phyloP scores from a whole-genome alignment of 2,797 vertebrate species.

The Pelobates cultripes region DNA sequence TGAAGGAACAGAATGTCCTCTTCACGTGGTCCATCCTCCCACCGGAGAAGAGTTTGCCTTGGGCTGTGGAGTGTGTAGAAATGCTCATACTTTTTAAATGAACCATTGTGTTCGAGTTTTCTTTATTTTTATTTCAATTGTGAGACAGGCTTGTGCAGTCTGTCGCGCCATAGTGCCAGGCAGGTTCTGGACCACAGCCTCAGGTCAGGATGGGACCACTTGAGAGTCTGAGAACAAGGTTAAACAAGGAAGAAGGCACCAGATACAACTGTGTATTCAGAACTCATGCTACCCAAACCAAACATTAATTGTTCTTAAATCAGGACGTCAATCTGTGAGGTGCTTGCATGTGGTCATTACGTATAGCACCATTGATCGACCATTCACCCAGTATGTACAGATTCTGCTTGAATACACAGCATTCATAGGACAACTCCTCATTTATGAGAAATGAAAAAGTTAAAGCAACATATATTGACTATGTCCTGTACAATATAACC shows the following conservation, averaged over 20 bases:
- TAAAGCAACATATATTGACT: conserved; percentile 92
- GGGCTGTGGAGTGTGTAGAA: conserved; percentile 98
- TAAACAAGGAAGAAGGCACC: conserved; percentile 74
- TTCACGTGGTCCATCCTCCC: conserved; percentile 96
- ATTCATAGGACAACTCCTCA: conserved; percentile 73
- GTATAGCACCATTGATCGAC: conserved; percentile 86
- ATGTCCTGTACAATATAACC: conserved; percentile 96
- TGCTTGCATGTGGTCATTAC: conserved; percentile 98
- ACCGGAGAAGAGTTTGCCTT: conserved; percentile 98
- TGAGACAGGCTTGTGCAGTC: conserved; percentile 62
- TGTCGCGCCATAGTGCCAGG: conserved; percentile 67
- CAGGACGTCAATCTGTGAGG: conserved; percentile 83
- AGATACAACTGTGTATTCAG: conserved; percentile 74
- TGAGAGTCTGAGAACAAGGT: conserved; percentile 73
- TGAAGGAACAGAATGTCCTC: conserved; percentile 95
- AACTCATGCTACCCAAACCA: conserved; percentile 75
- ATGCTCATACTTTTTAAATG: conserved; percentile 96
- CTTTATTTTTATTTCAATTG: conserved; percentile 35
- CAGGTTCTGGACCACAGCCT: conserved; percentile 65
- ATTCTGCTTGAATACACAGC: conserved; percentile 75
- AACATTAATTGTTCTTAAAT: conserved; percentile 67
- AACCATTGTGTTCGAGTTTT: conserved; percentile 56
- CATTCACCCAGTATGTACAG: conserved; percentile 87
- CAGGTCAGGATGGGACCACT: conserved; percentile 78
- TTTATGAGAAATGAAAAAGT: conserved; percentile 71